These are phyloP conservation scores for Phengaris alcon DNA, from an alignment of 2,888 invertebrate species.

Conservation along the genomic window DNA sequence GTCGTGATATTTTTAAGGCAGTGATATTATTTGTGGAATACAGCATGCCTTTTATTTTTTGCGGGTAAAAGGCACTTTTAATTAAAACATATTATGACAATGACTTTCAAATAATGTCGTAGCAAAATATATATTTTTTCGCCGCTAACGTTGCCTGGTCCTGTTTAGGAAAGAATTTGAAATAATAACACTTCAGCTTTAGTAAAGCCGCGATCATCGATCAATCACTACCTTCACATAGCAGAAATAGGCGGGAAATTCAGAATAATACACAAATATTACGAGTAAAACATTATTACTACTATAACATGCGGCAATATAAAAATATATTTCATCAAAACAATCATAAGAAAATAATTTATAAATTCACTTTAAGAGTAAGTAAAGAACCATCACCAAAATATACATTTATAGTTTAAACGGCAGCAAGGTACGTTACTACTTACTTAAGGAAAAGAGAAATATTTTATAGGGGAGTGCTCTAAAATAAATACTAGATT, in stretches of 20 bases:
- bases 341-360: not conserved
- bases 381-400: not conserved
- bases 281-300: not conserved
- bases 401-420: not conserved
- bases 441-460: not conserved
- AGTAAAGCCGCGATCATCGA: not conserved
- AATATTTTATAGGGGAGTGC: not conserved
- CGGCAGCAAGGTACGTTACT: not conserved
- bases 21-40: constrained; percentile 13
- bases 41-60: constrained; percentile 9
- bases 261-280: not conserved
- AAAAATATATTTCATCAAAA: constrained; percentile 9
- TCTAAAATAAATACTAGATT: constrained; percentile 17
- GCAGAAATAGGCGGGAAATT: not conserved
- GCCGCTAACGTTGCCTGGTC: constrained; percentile 23
- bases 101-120: not conserved
- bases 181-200: not conserved
- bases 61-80: constrained; percentile 13
- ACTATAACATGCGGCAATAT: not conserved
- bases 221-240: not conserved
- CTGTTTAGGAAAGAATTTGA: not conserved
- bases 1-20: constrained; percentile 28
- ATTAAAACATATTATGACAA: not conserved
- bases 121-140: constrained; percentile 19
- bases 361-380: not conserved